Evolutionary conservation across 2,888 invertebrate genomes (phyloP), one percentile per base, ranked within the genome.

Genomic region (Mongoloraphidia duomilia): DNA sequence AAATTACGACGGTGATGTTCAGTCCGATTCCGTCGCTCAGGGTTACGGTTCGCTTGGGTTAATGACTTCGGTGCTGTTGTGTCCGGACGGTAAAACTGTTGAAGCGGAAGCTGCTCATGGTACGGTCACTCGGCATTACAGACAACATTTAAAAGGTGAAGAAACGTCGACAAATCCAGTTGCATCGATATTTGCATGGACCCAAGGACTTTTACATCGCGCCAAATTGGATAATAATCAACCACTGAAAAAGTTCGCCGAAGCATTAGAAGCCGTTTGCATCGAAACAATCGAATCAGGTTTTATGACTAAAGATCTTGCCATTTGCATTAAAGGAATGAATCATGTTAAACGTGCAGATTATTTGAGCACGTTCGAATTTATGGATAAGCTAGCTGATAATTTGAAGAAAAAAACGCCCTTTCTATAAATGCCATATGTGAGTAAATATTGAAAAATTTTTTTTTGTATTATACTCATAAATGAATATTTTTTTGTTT

Each of bases 141-240:
- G 90, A 46, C 78, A 84, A 71, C 79, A 95, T 71, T 82, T 89
- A 71, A 79, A 94, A 76, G 96, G 96, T 55, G 88, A 95, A 67
- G 96, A 96, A 71, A 98, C 98, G 0, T 96, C 96, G 34, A 98
- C 97, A 45, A 98, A 98, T 69, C 93, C 97, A 0, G 96, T 98
- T 62, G 97, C 97, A 17, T 97, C 96, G 1, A 97, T 98, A 62
- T 98, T 95, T 69, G 98, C 98, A 2, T 98, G 98, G 98, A 92
- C 94, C 0, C 79, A 84, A 58, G 98, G 96, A 43, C 74, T 97
- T 5, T 69, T 88, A 46, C 97, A 98, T 64, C 82, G 97, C 50
- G 97, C 96, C 50, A 90, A 93, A 63, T 73, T 98, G 54, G 97
- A 98, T 64, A 74, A 82, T 57, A 98, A 98, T 63, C 62, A 68